Base-by-base conservation (phyloP, 2,888 invertebrate species). In the Ctenicera cuprea region DNA sequence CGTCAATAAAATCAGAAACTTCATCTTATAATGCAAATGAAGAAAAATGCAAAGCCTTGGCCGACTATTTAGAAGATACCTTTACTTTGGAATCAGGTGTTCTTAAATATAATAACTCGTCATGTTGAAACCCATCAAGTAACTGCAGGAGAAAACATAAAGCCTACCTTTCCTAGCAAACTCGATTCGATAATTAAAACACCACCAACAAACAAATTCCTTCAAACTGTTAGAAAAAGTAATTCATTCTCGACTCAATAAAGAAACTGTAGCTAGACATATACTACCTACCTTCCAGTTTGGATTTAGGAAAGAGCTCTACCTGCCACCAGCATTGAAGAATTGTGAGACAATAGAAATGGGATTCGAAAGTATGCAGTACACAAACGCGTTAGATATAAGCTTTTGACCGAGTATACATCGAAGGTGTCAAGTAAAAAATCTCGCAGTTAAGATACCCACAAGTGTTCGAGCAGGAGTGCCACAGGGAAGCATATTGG, bases 1-100 rank as follows among this genome's bases (percentile, higher is more conserved):
- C 68, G 16, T 16, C 16, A 50, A 33, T 37, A 33, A 67, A 38
- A 1, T 38, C 61, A 61, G 1, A 18, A 11, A 41, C 1, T 20
- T 38, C n/a, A 14, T 38, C 1, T 8, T 18, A 18, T 38, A 61
- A 61, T 38, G 18, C 61, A 1, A 38, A 41, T n/a, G 61, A 61
- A 61, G 61, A 38, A 38, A 61, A 41, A 61, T 37, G 61, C 37
- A n/a, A n/a, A n/a, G n/a, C n/a, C n/a, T n/a, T n/a, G n/a, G n/a
- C n/a, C n/a, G n/a, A n/a, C n/a, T n/a, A 59, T 59, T 26, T 59
- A 11, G 33, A 59, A 16, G 5, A 33, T 33, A 59, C 37, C 3
- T 59, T 59, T n/a, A 37, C 38, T 11, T 59, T 33, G 11, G 2
- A 18, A 33, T 33, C 59, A 9, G 7, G 20, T 9, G 38, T 61